Evolutionary conservation across 2,113 vertebrate species (phyloP), one percentile per base, ranked within the genome.

Genomic region (Rattus rattus): DNA sequence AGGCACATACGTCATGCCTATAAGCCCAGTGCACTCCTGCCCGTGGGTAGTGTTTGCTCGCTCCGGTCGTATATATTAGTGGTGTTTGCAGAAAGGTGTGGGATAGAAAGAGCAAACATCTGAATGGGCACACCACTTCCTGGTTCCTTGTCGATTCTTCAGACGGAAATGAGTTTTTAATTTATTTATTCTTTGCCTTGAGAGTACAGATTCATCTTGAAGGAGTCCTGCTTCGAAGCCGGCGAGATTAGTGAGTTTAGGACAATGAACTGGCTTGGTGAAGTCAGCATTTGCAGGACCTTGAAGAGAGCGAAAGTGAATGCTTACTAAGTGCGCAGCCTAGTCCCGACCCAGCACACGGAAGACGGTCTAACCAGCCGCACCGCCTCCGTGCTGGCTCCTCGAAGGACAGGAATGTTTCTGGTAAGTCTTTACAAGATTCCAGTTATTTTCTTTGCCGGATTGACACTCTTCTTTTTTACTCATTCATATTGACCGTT

Each of bases 341-440:
- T 52, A 11, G 30, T 33, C 77, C 56, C 24, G 56, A 67, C 30
- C 28, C 49, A 14, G 76, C 89, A 97, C 97, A 96, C 88, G 86
- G 91, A 87, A 49, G 83, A 36, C 91, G 97, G 80, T 97, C 19
- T 84, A 89, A 76, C 39, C 54, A 4, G 56, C 33, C 83, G 84
- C n/a, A 2, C 52, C 0, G 33, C 7, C 69, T 90, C 63, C 83
- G 75, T 84, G 88, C 92, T 72, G 70, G 86, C 36, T 61, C n/a
- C 84, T 77, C 73, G 49, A 75, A 20, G 22, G 47, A 96, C 84
- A 54, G 95, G 96, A 97, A 96, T 94, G 96, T 94, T 92, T 80
- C 96, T 88, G 98, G 98, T 98, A 96, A 98, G 97, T 98, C 87
- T 84, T 83, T 80, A 72, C 85, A 94, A 95, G 95, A 80, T 56